Evolutionary conservation across 2,797 vertebrate species (phyloP).

Genomic region (Sphaeramia orbicularis): DNA sequence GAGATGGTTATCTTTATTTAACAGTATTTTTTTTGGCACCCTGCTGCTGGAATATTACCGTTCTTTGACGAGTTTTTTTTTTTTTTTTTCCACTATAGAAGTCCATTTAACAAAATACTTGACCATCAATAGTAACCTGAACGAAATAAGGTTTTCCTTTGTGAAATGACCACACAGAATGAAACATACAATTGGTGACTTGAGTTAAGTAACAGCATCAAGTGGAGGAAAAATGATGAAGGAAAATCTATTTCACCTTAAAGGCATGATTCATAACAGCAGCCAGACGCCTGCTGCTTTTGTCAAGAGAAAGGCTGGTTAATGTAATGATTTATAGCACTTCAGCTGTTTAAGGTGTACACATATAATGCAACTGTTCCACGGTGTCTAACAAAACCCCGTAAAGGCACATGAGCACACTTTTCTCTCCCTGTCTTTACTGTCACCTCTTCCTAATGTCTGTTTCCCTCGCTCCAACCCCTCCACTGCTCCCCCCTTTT

Average conservation of each 20-base stretch:
- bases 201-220: conserved; percentile 20
- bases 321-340: conserved; percentile 58
- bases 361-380: conserved; percentile 29
- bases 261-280: conserved; percentile 44
- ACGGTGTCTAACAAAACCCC: conserved; percentile 9
- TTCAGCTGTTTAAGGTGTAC: conserved; percentile 35
- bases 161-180: conserved; percentile 5
- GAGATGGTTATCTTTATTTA: too few species aligned
- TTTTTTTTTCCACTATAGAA: background rate
- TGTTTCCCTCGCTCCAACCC: conserved; percentile 16
- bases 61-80: too few species aligned
- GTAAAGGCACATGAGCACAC: background rate
- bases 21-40: too few species aligned
- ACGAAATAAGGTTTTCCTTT: conserved; percentile 12
- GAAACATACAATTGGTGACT: conserved; percentile 14
- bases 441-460: background rate
- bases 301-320: conserved; percentile 33
- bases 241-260: conserved; percentile 21
- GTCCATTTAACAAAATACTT: background rate
- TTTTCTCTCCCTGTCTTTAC: conserved; percentile 12
- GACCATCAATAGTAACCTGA: background rate
- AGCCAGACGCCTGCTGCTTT: conserved; percentile 28
- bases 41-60: too few species aligned
- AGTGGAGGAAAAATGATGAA: conserved; percentile 15
- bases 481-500: conserved; percentile 13